Evolutionary conservation across 1,140 invertebrate genomes (phyloP), one percentile per base, ranked within the genome.

Genomic region (Schmidtea mediterranea): DNA sequence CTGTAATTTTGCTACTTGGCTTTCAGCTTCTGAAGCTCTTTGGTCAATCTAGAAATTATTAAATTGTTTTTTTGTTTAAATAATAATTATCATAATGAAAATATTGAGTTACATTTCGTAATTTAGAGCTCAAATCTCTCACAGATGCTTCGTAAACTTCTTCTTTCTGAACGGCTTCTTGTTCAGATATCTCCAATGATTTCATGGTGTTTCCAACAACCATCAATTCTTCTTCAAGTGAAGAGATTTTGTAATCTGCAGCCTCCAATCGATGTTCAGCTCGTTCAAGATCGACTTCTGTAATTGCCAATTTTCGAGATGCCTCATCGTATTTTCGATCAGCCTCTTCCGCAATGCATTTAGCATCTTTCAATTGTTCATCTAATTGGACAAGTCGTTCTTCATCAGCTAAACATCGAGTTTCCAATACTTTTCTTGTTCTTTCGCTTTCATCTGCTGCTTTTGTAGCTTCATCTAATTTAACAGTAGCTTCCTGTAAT

Each of bases 271-370:
- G 82, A 71, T 95, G 87, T 76, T 98, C 92, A 59, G 92, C 89
- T 74, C 90, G 80, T 72, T 99, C 92, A 70, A 98, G 75, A 74
- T 98, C 92, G 69, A 90, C 90, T 74, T 99, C 92, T 77, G 97
- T 90, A 83, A 97, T 95, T 72, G 92, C 90, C 76, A 99, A 80
- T 76, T 98, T 98, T 84, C 92, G 2, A 3, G 46, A 2, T n/a
- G 46, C 92, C 87, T 99, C 92, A 81, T 99, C 92, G 74, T 97
- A 99, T 92, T 98, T 98, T 74, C 94, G 83, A 76, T 98, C 92
- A 63, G 92, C 90, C 72, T 98, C 92, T 73, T 97, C 92, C 69
- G 92, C 89, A 65, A 97, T 76, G 76, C 90, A 89, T 69, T 89
- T 78, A 67, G 90, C 89, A 70, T 98, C 90, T 74, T 97, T 97